Base-by-base conservation (phyloP, 2,113 vertebrate genomes). In the Thunnus thynnus region DNA sequence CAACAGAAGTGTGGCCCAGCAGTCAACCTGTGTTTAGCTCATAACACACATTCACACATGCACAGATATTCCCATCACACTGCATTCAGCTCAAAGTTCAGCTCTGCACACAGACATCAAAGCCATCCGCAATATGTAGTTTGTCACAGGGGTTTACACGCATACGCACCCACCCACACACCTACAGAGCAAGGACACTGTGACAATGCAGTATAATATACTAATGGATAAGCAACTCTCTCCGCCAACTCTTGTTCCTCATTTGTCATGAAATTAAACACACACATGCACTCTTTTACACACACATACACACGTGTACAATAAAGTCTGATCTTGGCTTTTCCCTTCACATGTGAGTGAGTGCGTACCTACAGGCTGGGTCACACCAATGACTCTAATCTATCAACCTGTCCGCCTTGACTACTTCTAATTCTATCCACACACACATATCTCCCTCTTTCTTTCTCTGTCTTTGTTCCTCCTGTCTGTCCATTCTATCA, bases 301-400 rank as follows among this genome's bases (percentile, higher is more conserved):
- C 69, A 5, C 41, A 5, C 41, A 48, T 56, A 50, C 78, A 70
- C 56, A 70, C 30, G 18, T 36, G 47, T 13, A 72, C 68, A 75
- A n/a, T 58, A 75, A 75, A 58, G 79, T 57, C 67, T 57, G 62
- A 63, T 79, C 58, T 60, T 27, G 67, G 61, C 71, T 69, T 55
- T 67, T 76, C 74, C 76, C 68, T 62, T 78, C 52, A 66, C 70
- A 57, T 76, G 22, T 22, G 75, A 87, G 25, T 66, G 87, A 79
- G 66, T 72, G 56, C 14, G 16, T 64, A 68, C 46, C 78, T 86
- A 61, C 76, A 71, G 86, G 76, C 48, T 74, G 88, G 80, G 72
- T 88, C 83, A 85, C 72, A 70, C 80, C 85, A 82, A 54, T 90
- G 74, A 79, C 78, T 88, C 63, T 52, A 86, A 92, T 92, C 84